Evolutionary conservation across 1,140 invertebrate species (phyloP).

Genomic region (Theocolax elegans): DNA sequence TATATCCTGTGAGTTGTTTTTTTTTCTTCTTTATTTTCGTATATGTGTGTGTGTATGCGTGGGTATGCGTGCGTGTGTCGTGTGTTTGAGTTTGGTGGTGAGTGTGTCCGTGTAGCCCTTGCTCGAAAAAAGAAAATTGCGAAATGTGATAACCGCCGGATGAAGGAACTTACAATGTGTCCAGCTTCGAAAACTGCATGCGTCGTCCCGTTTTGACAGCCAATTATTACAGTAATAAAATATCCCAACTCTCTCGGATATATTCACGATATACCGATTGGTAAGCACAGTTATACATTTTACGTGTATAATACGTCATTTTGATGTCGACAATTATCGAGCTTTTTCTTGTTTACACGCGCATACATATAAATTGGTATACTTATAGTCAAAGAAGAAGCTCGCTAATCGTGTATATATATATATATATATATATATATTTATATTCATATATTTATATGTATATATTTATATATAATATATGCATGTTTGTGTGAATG

Average conservation of each 20-base stretch:
- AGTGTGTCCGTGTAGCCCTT: neutral
- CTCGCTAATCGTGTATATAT: slow-evolving; percentile 11
- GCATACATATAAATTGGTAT: too few species aligned
- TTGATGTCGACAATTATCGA: slow-evolving; percentile 41
- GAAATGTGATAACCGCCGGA: slow-evolving; percentile 6
- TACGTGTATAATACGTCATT: slow-evolving; percentile 33
- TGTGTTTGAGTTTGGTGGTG: neutral
- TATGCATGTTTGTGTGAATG: too few species aligned
- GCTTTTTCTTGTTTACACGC: slow-evolving; percentile 13
- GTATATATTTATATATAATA: neutral
- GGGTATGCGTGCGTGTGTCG: too few species aligned
- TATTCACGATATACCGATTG: slow-evolving; percentile 27
- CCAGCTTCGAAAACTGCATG: slow-evolving; percentile 38
- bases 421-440: slow-evolving; percentile 2
- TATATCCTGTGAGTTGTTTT: slow-evolving; percentile 20
- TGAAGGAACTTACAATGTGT: slow-evolving; percentile 29
- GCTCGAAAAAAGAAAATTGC: slow-evolving; percentile 18
- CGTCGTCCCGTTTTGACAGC: slow-evolving; percentile 34
- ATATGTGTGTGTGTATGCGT: neutral
- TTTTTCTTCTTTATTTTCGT: neutral
- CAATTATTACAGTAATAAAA: slow-evolving; percentile 40
- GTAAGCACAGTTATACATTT: slow-evolving; percentile 39
- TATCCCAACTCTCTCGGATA: slow-evolving; percentile 32
- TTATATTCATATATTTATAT: neutral
- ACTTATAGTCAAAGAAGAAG: too few species aligned